Evolutionary conservation across 1,140 invertebrate genomes (phyloP).

Genomic region (Dendroctonus valens): DNA sequence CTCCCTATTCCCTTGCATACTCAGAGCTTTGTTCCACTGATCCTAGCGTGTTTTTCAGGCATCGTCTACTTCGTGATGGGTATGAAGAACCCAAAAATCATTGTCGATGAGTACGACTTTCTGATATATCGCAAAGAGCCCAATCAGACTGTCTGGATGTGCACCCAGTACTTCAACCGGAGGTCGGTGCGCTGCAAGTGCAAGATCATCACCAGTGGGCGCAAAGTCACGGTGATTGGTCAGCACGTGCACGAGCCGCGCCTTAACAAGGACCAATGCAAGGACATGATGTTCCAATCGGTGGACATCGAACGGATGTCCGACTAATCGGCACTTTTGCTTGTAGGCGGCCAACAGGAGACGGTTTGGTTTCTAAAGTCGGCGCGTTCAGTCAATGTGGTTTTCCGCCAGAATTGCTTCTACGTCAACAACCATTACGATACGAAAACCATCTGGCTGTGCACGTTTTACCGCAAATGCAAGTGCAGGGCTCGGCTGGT

Average conservation of each 20-base stretch:
- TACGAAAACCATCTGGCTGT: conserved; percentile 31
- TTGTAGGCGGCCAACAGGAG: background rate
- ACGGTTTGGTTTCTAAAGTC: conserved; percentile 22
- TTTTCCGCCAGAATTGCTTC: conserved; percentile 15
- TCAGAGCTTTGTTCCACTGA: too few relatives aligned
- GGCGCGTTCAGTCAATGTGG: conserved; percentile 17
- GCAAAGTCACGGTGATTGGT: too few relatives aligned
- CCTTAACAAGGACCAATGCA: conserved; percentile 16
- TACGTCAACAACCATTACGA: conserved; percentile 18
- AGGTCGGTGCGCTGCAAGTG: conserved; percentile 37
- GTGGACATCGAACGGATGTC: background rate
- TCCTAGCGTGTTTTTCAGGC: too few relatives aligned
- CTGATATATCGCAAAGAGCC: conserved; percentile 33
- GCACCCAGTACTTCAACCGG: conserved; percentile 39
- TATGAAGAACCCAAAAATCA: conserved; percentile 41
- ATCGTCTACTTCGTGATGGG: conserved; percentile 37
- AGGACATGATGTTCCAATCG: conserved; percentile 33
- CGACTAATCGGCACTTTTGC: background rate
- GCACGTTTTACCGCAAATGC: conserved; percentile 25
- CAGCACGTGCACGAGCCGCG: conserved; percentile 36
- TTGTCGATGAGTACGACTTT: conserved; percentile 37
- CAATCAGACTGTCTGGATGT: conserved; percentile 39
- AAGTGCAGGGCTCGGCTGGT: conserved; percentile 28
- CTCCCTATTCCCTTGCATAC: too few relatives aligned
- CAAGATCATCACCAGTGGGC: conserved; percentile 36